Percentiles rank a stretch among this genome's conserved stretches.
Evolutionary conservation across 2,797 vertebrate species (phyloP).

Genomic region (Crenichthys baileyi): DNA sequence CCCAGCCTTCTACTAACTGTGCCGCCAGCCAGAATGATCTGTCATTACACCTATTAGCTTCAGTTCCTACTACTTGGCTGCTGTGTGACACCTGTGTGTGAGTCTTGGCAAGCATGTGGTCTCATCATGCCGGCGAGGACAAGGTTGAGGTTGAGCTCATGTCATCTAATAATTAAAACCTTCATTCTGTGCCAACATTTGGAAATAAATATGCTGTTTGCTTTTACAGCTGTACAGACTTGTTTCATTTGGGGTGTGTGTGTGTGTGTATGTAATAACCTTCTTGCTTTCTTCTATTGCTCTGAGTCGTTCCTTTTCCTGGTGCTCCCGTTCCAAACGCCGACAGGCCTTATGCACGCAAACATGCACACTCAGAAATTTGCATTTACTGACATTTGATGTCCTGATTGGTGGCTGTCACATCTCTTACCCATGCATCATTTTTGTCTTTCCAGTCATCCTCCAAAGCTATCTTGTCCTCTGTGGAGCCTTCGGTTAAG

Average conservation of each 20-base stretch:
- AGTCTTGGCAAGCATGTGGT: slow-evolving; percentile 11
- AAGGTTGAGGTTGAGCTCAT: slow-evolving; percentile 17
- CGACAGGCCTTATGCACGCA: slow-evolving; percentile 55
- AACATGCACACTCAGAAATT: slow-evolving; percentile 1
- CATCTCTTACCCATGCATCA: slow-evolving; percentile 71
- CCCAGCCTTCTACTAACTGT: neutral
- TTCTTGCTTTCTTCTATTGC: slow-evolving; percentile 72
- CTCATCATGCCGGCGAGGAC: neutral
- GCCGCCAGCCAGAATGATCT: neutral
- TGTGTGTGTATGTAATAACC: slow-evolving; percentile 55
- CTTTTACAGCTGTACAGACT: slow-evolving; percentile 27
- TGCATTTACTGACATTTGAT: too few relatives aligned
- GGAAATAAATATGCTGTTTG: neutral
- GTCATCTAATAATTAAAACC: neutral
- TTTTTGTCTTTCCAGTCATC: slow-evolving; percentile 42
- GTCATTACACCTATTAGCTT: slow-evolving; percentile 14
- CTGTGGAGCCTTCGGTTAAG: neutral
- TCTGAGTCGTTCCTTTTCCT: slow-evolving; percentile 65
- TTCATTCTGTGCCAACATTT: slow-evolving; percentile 18
- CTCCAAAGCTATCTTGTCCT: slow-evolving; percentile 18
- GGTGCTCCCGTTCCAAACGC: slow-evolving; percentile 59
- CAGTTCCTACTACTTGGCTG: slow-evolving; percentile 1
- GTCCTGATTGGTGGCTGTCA: neutral
- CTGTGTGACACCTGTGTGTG: neutral
- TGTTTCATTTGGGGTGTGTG: neutral